Evolutionary conservation across 2,888 invertebrate species (phyloP).

Genomic region (Trachelus troglodyta): DNA sequence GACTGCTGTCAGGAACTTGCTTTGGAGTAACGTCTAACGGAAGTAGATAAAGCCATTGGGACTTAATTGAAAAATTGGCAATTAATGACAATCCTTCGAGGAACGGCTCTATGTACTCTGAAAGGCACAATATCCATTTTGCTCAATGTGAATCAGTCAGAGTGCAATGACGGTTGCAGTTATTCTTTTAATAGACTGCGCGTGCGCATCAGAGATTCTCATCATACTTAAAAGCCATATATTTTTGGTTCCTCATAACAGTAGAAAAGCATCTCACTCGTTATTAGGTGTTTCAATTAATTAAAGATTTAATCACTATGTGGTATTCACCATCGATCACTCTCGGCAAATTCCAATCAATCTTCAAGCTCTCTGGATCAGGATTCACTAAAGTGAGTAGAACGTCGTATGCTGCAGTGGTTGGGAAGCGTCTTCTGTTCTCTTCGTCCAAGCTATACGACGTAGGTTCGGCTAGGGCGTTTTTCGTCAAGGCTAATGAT

Average conservation of each 20-base stretch:
- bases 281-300: not conserved
- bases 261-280: not conserved
- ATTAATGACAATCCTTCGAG: slow-evolving; percentile 76
- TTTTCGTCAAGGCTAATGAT: slow-evolving; percentile 54
- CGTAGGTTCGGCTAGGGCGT: slow-evolving; percentile 59
- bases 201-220: not conserved
- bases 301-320: not conserved
- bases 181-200: not conserved
- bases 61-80: slow-evolving; percentile 84
- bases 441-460: slow-evolving; percentile 59
- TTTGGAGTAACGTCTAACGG: slow-evolving; percentile 81
- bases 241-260: not conserved
- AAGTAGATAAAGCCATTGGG: slow-evolving; percentile 88
- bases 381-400: slow-evolving; percentile 87
- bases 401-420: slow-evolving; percentile 78
- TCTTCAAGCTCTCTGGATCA: slow-evolving; percentile 76
- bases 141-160: not conserved
- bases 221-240: not conserved
- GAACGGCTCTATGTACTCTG: slow-evolving; percentile 84
- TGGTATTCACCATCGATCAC: slow-evolving; percentile 73
- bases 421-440: slow-evolving; percentile 68
- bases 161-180: not conserved
- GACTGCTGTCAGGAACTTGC: slow-evolving; percentile 69
- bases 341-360: slow-evolving; percentile 77
- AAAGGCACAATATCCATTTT: slow-evolving; percentile 26